These are phyloP conservation scores for Acanthoscelides obtectus DNA, from an alignment of 2,888 invertebrate species.

Conservation along the genomic window DNA sequence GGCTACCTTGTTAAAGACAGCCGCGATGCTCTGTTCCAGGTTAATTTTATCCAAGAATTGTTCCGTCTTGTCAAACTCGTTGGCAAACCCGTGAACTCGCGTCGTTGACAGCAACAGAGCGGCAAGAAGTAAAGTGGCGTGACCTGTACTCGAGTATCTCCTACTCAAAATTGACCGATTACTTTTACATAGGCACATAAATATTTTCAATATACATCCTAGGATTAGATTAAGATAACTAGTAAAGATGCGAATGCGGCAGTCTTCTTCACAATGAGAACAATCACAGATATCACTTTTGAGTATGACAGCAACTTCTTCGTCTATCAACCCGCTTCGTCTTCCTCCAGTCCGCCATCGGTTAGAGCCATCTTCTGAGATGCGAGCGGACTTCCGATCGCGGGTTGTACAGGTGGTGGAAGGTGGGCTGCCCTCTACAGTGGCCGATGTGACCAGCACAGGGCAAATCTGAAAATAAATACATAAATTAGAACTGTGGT, in stretches of 20 bases:
- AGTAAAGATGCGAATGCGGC: slow-evolving; percentile 13
- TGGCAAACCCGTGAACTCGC: slow-evolving; percentile 28
- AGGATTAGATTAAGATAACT: slow-evolving; percentile 28
- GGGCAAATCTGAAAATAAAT: background rate
- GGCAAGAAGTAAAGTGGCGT: slow-evolving; percentile 12
- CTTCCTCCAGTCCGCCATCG: background rate
- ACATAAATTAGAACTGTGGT: no score
- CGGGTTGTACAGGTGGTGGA: background rate
- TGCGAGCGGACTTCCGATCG: background rate
- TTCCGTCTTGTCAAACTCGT: slow-evolving; percentile 44
- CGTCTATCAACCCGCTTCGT: background rate
- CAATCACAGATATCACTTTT: slow-evolving; percentile 31
- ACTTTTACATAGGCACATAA: slow-evolving; percentile 42
- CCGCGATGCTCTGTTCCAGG: slow-evolving; percentile 62
- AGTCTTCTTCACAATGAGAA: slow-evolving; percentile 29
- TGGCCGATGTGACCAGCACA: background rate
- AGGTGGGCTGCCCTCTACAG: background rate
- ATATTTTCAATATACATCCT: slow-evolving; percentile 38
- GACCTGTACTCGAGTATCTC: slow-evolving; percentile 10
- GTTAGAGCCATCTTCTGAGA: background rate
- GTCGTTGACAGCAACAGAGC: slow-evolving; percentile 16
- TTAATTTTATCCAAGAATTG: slow-evolving; percentile 55
- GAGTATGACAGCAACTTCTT: background rate
- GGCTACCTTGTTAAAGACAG: slow-evolving; percentile 65
- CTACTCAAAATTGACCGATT: slow-evolving; percentile 29